A percentile compares a stretch with the other conserved stretches of the same genome.
Conservation (phyloP, 2,797 vertebrate genomes). For the Carduelis carduelis region DNA sequence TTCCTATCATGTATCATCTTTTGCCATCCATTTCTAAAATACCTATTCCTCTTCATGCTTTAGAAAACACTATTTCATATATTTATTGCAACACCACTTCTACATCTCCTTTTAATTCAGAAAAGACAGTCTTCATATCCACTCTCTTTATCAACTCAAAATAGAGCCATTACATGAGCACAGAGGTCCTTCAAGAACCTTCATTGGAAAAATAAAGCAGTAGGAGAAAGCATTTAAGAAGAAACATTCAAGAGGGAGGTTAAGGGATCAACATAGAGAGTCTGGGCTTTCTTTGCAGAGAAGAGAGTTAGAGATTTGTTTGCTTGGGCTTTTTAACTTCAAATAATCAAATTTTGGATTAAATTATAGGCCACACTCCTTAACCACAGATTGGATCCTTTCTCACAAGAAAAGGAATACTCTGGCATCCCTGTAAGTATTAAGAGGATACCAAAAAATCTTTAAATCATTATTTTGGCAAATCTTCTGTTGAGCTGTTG, state of each 20-base stretch:
- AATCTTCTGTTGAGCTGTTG: not conserved
- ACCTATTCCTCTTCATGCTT: not conserved
- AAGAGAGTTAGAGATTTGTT: not conserved
- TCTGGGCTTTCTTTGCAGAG: not conserved
- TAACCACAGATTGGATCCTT: not conserved
- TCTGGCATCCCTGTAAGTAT: not conserved
- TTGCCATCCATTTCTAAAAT: not conserved
- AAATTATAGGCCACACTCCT: not conserved
- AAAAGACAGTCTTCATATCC: not conserved
- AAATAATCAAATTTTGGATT: not conserved
- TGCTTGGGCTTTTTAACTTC: not conserved
- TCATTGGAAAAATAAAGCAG: not conserved
- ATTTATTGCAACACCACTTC: not conserved
- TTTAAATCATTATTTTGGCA: not conserved
- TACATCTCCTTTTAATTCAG: not conserved
- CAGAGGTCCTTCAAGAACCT: not conserved
- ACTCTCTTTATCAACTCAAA: not conserved
- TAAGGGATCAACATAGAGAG: accelerated
- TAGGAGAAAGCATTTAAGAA: not conserved
- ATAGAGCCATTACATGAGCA: not conserved
- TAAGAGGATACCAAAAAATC: not conserved
- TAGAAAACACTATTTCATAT: not conserved
- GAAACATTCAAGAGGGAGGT: not conserved
- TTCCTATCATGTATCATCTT: not conserved
- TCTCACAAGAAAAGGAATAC: not conserved